phyloP scores from a whole-genome alignment of 2,113 vertebrate genomes.

The Lepisosteus oculatus region DNA sequence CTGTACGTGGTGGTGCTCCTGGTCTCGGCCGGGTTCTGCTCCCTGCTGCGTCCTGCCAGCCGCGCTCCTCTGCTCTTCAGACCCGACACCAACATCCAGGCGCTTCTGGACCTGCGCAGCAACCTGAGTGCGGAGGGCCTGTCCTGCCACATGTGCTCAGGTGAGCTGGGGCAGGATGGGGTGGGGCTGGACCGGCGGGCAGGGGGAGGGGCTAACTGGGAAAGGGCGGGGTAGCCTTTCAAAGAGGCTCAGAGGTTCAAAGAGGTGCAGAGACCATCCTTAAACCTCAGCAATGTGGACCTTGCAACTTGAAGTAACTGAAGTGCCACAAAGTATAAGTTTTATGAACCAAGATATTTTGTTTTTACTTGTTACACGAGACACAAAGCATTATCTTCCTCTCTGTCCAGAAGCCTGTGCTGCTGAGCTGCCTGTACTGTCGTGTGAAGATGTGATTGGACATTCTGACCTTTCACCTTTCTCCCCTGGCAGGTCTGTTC shows the following conservation, averaged over 20 bases:
- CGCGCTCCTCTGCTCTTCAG: slow-evolving; percentile 87
- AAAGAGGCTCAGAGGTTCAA: not conserved
- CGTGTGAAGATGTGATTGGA: not conserved
- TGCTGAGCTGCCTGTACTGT: not conserved
- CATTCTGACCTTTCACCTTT: not conserved
- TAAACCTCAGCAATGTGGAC: not conserved
- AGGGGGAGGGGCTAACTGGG: no score
- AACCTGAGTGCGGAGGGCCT: slow-evolving; percentile 95
- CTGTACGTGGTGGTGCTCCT: slow-evolving; percentile 79
- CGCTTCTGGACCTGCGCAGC: slow-evolving; percentile 88
- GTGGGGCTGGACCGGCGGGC: no score
- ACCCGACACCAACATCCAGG: slow-evolving; percentile 91
- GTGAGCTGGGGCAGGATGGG: slow-evolving; percentile 54
- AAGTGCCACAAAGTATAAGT: not conserved
- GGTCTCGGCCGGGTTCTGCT: slow-evolving; percentile 82
- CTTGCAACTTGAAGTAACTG: not conserved
- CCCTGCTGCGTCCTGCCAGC: slow-evolving; percentile 85
- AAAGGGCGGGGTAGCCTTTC: not conserved
- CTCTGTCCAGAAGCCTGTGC: no score
- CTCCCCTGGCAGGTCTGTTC: slow-evolving; percentile 78
- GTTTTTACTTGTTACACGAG: not conserved
- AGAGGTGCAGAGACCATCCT: not conserved
- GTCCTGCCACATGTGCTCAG: slow-evolving; percentile 93
- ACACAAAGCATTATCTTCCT: not conserved
- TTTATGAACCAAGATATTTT: not conserved